Evolutionary conservation across 2,888 invertebrate genomes (phyloP), one percentile per base, ranked within the genome.

Genomic region (Trichogramma dendrolimi): DNA sequence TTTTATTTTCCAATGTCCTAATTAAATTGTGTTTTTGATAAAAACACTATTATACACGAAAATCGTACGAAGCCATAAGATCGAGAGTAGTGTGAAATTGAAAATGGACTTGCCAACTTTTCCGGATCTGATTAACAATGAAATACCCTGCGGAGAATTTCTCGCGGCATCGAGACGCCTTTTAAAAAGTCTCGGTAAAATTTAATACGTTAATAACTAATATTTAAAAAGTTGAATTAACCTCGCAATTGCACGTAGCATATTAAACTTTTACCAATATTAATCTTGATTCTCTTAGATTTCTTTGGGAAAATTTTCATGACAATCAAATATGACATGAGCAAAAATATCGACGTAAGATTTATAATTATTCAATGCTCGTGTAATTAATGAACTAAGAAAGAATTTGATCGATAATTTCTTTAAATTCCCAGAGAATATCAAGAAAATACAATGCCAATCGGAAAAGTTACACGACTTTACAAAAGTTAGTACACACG

Each of bases 241-340:
- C 14, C 14, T 7, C 27, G 3, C 27, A 27, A 27, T 27, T 27
- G 27, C 27, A 27, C 3, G 27, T 27, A 27, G 27, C 27, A 27
- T 27, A 2, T 27, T 27, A 27, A 27, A 2, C 3, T 27, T 27
- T 27, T 2, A 27, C 27, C 27, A 27, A 46, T 10, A n/a, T 43
- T 11, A 40, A 47, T 55, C 46, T 8, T n/a, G 47, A 11, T 47
- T 39, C 51, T 83, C 83, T 67, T 81, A 90, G 91, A 89, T 72
- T 83, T 84, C 69, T 85, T 91, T 74, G 91, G 91, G 56, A 87
- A 85, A 78, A 80, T 87, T 11, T 90, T 91, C 78, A 82, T 86
- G 52, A 89, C 90, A 40, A 87, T 91, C 48, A 87, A 86, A 71
- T 84, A 84, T 77, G 91, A 92, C 73, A 88, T 92, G 85, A 85